phyloP scores from a whole-genome alignment of 2,888 invertebrate species.

The Brachypalpus laphriformis region DNA sequence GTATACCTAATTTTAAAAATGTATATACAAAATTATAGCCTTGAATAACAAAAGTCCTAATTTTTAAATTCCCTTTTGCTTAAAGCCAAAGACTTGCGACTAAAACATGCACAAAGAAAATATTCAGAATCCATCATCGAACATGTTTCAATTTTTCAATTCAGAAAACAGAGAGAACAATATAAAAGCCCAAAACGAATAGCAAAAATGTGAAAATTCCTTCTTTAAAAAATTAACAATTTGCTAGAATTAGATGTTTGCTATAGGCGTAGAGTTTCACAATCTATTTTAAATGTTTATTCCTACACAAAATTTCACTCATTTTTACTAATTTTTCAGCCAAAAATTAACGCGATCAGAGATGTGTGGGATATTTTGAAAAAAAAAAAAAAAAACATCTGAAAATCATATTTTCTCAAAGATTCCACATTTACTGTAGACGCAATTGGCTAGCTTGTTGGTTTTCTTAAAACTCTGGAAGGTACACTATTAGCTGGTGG shows the following conservation, averaged over 20 bases:
- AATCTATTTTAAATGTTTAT: constrained; percentile 65
- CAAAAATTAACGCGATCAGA: constrained; percentile 10
- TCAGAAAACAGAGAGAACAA: neutral
- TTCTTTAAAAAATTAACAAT: constrained; percentile 32
- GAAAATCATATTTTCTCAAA: neutral
- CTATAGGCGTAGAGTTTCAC: constrained; percentile 72
- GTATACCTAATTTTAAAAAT: neutral
- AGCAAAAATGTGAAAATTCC: constrained; percentile 19
- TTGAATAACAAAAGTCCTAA: neutral
- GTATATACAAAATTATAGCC: neutral
- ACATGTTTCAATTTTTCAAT: neutral
- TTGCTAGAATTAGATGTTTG: constrained; percentile 44
- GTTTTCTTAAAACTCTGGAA: neutral
- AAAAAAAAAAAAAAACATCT: no score
- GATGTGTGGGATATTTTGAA: constrained; percentile 41
- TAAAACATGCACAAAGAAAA: neutral
- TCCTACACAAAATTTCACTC: constrained; percentile 62
- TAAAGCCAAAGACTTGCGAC: neutral
- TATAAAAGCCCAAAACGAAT: constrained; percentile 6
- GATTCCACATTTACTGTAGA: neutral
- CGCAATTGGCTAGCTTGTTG: constrained; percentile 2
- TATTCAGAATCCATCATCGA: constrained; percentile 13
- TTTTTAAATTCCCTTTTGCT: neutral
- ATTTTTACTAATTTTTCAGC: constrained; percentile 35
- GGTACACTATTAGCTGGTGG: neutral